Evolutionary conservation across 2,888 invertebrate species (phyloP).

Genomic region (Tetheella fluctuosa): DNA sequence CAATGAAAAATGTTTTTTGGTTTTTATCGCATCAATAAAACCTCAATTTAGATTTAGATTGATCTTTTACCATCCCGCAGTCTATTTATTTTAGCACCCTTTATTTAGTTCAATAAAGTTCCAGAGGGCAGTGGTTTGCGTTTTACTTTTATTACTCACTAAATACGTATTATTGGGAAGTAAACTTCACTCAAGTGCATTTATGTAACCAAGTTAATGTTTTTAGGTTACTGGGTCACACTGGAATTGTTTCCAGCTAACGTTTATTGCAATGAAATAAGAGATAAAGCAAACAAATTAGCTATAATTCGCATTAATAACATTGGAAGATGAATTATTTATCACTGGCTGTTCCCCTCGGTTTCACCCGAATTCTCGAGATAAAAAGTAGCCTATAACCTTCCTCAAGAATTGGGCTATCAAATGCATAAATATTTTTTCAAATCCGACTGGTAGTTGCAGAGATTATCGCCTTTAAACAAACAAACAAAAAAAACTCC

Average conservation of each 20-base stretch:
- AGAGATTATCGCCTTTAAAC: no score
- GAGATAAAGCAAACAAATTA: conserved; percentile 8
- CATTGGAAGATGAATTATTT: conserved; percentile 1
- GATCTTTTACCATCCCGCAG: neutral
- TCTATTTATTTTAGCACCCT: neutral
- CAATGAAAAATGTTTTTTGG: no score
- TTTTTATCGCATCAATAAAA: no score
- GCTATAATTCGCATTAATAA: neutral
- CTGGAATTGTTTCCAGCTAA: neutral
- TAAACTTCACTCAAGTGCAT: conserved; percentile 13
- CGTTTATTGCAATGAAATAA: conserved; percentile 4
- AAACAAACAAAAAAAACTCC: no score
- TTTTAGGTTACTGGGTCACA: conserved; percentile 15
- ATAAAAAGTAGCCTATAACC: no score
- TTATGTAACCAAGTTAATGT: conserved; percentile 11
- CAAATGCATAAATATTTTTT: no score
- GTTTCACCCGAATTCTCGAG: no score
- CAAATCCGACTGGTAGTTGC: no score
- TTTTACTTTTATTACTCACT: conserved; percentile 10
- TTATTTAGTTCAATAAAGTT: conserved; percentile 1
- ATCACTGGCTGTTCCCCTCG: no score
- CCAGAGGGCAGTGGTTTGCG: neutral
- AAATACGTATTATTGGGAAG: conserved; percentile 15
- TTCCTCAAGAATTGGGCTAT: no score
- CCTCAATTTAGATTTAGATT: no score